Conservation (phyloP, 2,797 vertebrate genomes). For the Philypnodon macrostomus region DNA sequence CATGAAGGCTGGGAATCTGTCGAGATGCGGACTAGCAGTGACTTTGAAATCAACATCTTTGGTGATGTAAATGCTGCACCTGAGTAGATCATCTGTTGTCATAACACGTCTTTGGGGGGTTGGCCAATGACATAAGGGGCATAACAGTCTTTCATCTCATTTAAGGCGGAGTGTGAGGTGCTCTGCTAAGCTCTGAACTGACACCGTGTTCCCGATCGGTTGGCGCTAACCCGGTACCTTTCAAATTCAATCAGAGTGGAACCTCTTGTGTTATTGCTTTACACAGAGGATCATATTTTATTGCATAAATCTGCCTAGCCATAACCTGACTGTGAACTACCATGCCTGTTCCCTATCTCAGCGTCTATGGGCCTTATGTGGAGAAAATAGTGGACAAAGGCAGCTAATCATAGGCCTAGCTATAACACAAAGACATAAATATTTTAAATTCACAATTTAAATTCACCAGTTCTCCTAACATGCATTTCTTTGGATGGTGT, state of each 20-base stretch:
- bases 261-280: conserved; percentile 30
- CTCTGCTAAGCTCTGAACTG: conserved; percentile 56
- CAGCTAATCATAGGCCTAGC: no score
- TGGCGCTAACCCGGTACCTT: conserved; percentile 60
- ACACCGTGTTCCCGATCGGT: conserved; percentile 52
- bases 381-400: no score
- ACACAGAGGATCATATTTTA: no score
- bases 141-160: conserved; percentile 70
- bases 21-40: conserved; percentile 74
- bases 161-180: conserved; percentile 56
- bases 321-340: no score
- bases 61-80: conserved; percentile 58
- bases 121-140: conserved; percentile 64
- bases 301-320: no score
- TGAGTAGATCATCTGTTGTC: conserved; percentile 74
- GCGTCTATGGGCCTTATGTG: no score
- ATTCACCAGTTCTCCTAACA: conserved; percentile 6
- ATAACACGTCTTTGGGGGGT: conserved; percentile 43
- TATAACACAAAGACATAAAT: no score
- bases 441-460: no score
- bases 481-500: no score
- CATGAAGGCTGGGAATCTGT: no score
- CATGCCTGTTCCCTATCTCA: no score
- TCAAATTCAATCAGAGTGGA: conserved; percentile 59
- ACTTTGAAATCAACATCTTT: conserved; percentile 77